Conservation (phyloP, 2,113 vertebrate species). For the Mohoua ochrocephala region DNA sequence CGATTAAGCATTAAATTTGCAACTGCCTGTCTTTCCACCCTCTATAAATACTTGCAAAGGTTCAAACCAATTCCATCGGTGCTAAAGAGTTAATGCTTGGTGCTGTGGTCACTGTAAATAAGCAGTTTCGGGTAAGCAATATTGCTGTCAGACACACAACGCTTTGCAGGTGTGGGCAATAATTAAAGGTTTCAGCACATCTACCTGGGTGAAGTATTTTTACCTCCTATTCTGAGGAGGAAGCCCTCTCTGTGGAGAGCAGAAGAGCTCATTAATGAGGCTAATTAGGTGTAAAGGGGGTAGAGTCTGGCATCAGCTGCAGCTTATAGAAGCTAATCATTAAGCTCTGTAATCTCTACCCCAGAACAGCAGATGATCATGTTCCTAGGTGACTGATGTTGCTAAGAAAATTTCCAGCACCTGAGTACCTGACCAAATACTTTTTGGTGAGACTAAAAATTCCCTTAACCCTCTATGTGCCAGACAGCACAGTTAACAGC, state of each 20-base stretch:
- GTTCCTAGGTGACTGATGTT: constrained; percentile 73
- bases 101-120: constrained; percentile 62
- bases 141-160: constrained; percentile 67
- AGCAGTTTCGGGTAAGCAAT: constrained; percentile 61
- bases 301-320: constrained; percentile 90
- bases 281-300: constrained; percentile 98
- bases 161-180: constrained; percentile 79
- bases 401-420: constrained; percentile 73
- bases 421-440: constrained; percentile 74
- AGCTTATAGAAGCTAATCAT: constrained; percentile 86
- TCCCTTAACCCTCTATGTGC: constrained; percentile 54
- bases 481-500: neutral
- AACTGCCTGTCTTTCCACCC: neutral
- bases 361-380: constrained; percentile 87
- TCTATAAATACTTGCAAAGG: neutral
- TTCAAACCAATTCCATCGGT: neutral
- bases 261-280: constrained; percentile 89
- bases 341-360: constrained; percentile 90
- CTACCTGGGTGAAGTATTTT: constrained; percentile 85
- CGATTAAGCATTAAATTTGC: neutral
- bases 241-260: constrained; percentile 81
- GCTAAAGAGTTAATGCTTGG: constrained; percentile 65
- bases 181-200: constrained; percentile 81
- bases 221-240: constrained; percentile 84
- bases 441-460: constrained; percentile 58